Evolutionary conservation across 1,140 invertebrate genomes (phyloP).

Genomic region (Coenobita brevimanus): DNA sequence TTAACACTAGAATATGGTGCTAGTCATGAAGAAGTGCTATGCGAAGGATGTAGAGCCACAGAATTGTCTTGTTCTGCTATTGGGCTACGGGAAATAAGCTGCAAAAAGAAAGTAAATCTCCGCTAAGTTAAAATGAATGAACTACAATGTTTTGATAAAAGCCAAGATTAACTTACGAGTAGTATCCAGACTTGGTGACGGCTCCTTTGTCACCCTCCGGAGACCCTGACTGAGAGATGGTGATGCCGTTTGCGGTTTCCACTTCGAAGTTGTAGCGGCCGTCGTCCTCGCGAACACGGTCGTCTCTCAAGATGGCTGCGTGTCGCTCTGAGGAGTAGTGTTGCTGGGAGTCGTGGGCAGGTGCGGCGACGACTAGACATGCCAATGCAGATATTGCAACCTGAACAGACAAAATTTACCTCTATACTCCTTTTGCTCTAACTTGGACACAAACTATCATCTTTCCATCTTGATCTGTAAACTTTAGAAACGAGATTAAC

Average conservation of each 20-base stretch:
- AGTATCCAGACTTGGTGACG: constrained; percentile 40
- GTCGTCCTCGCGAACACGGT: constrained; percentile 43
- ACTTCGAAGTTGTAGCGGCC: constrained; percentile 54
- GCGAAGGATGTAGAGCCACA: too few species aligned
- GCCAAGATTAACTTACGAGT: constrained; percentile 35
- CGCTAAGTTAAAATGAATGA: too few species aligned
- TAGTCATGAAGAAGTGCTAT: too few species aligned
- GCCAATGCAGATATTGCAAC: neutral
- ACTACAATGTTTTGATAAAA: neutral
- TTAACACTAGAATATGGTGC: too few species aligned
- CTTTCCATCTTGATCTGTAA: too few species aligned
- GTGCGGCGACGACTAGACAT: neutral
- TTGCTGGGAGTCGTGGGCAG: neutral
- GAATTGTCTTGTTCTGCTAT: too few species aligned
- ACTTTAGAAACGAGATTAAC: too few species aligned
- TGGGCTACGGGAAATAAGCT: too few species aligned
- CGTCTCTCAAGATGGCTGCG: constrained; percentile 40
- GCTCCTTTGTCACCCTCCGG: constrained; percentile 21
- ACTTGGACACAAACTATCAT: too few species aligned
- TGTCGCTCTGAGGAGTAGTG: neutral
- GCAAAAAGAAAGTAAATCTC: too few species aligned
- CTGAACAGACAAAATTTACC: too few species aligned
- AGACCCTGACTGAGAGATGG: constrained; percentile 45
- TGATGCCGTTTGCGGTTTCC: constrained; percentile 46
- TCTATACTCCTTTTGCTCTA: too few species aligned